A percentile compares a stretch with the other conserved stretches of the same genome.
These are phyloP conservation scores for Oasisia sp. DNA, from an alignment of 2,888 invertebrate genomes.

Conservation along the genomic window DNA sequence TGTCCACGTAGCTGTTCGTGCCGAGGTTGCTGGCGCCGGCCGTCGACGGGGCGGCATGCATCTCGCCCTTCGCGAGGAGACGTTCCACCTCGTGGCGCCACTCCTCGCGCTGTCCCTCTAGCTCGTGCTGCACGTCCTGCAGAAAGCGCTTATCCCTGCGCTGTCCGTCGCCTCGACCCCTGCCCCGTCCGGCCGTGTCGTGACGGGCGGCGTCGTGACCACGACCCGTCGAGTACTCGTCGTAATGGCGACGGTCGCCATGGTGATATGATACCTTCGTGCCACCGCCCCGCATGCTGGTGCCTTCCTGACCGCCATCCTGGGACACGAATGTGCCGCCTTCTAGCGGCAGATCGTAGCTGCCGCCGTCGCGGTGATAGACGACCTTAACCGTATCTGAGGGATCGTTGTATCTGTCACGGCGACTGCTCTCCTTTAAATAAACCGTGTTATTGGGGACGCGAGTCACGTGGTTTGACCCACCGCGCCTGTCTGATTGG, in stretches of 20 bases:
- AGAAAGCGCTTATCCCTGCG: constrained; percentile 37
- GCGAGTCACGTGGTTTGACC: background rate
- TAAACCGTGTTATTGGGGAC: background rate
- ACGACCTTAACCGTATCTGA: background rate
- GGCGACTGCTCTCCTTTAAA: background rate
- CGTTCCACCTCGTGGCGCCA: constrained; percentile 41
- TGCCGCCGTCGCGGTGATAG: background rate
- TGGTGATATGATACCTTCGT: background rate
- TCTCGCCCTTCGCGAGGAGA: constrained; percentile 19
- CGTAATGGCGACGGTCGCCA: background rate
- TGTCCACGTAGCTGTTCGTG: constrained; percentile 40
- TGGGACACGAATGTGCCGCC: background rate
- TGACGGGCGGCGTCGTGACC: background rate
- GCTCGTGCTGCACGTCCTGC: constrained; percentile 42
- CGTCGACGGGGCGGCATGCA: background rate
- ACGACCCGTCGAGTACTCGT: background rate
- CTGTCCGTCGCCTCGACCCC: background rate
- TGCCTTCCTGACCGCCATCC: background rate
- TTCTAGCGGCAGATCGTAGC: background rate
- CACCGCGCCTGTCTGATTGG: background rate
- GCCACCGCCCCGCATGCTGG: background rate
- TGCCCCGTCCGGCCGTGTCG: background rate
- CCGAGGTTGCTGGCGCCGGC: background rate
- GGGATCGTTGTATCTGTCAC: background rate
- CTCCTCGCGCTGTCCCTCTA: constrained; percentile 38